A percentile compares a stretch with the other conserved stretches of the same genome.
Conservation (phyloP, 2,888 invertebrate genomes). For the Malthinus flaveolus region DNA sequence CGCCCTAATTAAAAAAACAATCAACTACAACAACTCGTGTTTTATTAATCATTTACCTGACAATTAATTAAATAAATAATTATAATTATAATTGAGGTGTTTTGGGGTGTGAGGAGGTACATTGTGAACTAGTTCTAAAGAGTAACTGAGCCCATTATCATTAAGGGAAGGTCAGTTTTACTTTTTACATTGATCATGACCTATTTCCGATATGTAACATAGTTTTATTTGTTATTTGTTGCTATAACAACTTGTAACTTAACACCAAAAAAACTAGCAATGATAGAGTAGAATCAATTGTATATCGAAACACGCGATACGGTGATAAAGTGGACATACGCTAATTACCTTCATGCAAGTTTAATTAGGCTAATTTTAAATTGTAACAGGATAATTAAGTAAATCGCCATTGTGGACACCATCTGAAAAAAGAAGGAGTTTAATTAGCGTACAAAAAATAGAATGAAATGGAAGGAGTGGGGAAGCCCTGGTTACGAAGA, state of each 20-base stretch:
- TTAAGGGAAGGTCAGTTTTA: neutral
- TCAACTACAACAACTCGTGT: neutral
- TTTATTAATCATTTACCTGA: neutral
- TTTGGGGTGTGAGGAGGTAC: too few relatives aligned
- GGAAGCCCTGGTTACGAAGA: too few relatives aligned
- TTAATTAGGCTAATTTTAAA: conserved; percentile 61
- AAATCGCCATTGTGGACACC: conserved; percentile 66
- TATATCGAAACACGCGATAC: neutral
- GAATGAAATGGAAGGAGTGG: too few relatives aligned
- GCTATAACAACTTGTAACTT: conserved; percentile 26
- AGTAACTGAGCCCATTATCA: too few relatives aligned
- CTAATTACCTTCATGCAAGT: neutral
- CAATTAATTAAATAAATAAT: neutral
- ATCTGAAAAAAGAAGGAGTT: conserved; percentile 56
- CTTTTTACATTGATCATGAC: neutral
- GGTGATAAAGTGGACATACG: neutral
- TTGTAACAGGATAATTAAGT: conserved; percentile 67
- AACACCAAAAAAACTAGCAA: conserved; percentile 11
- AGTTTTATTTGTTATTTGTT: conserved; percentile 10
- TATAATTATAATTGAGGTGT: neutral
- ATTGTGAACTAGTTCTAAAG: too few relatives aligned
- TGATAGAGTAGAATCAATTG: conserved; percentile 16
- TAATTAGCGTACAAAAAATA: neutral
- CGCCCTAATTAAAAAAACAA: neutral
- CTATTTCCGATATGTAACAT: neutral